These are phyloP conservation scores for Myiopsitta monachus DNA, from an alignment of 2,113 vertebrate genomes.

Conservation along the genomic window DNA sequence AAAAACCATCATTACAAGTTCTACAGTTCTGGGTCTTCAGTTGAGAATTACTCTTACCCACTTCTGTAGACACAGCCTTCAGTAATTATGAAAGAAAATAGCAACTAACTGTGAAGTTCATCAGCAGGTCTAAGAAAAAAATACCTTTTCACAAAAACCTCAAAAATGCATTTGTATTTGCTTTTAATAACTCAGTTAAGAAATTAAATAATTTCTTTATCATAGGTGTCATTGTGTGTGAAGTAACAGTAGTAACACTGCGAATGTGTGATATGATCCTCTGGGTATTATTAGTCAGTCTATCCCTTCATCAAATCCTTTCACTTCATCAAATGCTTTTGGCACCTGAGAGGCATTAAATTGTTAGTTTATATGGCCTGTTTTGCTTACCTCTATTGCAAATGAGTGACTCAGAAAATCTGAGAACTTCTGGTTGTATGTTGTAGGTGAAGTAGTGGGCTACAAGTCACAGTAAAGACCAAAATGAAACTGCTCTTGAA, in stretches of 20 bases:
- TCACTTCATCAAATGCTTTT: neutral
- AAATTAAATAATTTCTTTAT: neutral
- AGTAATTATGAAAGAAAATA: neutral
- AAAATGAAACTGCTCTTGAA: neutral
- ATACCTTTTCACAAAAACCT: neutral
- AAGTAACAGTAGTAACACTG: neutral
- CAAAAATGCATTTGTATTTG: neutral
- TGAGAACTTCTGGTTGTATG: neutral
- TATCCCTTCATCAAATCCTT: neutral
- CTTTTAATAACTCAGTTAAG: neutral
- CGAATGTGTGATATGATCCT: neutral
- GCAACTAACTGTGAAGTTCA: neutral
- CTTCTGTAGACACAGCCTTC: neutral
- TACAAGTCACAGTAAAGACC: neutral
- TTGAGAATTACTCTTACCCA: neutral
- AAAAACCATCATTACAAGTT: neutral
- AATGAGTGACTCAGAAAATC: neutral
- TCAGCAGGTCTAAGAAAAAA: neutral
- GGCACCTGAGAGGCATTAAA: neutral
- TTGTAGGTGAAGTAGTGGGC: neutral
- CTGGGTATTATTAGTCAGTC: neutral
- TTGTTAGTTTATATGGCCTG: neutral
- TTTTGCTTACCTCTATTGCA: neutral
- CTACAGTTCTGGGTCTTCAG: neutral
- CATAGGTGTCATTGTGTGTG: accelerated